A percentile compares a stretch with the other conserved stretches of the same genome.
phyloP scores from a whole-genome alignment of 2,888 invertebrate species.

The Diloba caeruleocephala region DNA sequence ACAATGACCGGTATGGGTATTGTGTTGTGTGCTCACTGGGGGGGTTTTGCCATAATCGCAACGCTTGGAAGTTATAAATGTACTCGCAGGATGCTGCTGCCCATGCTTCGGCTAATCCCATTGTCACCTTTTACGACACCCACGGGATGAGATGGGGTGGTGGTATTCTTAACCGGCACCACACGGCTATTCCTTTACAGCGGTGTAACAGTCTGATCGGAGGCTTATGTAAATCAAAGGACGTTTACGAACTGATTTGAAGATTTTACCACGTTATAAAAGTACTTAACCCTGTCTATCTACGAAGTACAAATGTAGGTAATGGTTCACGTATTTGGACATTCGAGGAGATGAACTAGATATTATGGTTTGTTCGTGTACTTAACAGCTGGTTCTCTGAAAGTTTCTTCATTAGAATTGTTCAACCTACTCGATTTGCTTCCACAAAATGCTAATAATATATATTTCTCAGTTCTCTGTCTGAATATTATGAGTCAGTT shows the following conservation, averaged over 20 bases:
- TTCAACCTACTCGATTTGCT: slow-evolving; percentile 60
- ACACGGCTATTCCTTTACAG: too few relatives aligned
- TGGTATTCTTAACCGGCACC: too few relatives aligned
- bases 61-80: too few relatives aligned
- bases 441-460: slow-evolving; percentile 61
- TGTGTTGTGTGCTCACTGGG: too few relatives aligned
- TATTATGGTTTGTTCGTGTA: slow-evolving; percentile 59
- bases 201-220: too few relatives aligned
- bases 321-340: slow-evolving; percentile 31
- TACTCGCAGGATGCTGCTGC: too few relatives aligned
- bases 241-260: neutral
- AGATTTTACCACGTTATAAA: neutral
- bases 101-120: too few relatives aligned
- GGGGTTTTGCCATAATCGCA: too few relatives aligned
- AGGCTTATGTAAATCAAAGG: too few relatives aligned
- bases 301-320: slow-evolving; percentile 15
- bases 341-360: slow-evolving; percentile 44
- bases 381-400: slow-evolving; percentile 61
- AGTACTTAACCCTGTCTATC: neutral
- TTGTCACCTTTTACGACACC: too few relatives aligned
- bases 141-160: too few relatives aligned
- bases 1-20: too few relatives aligned
- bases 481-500: slow-evolving; percentile 21
- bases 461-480: slow-evolving; percentile 39
- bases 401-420: slow-evolving; percentile 72